phyloP scores from a whole-genome alignment of 2,113 vertebrate species.

The Ranitomeya variabilis region DNA sequence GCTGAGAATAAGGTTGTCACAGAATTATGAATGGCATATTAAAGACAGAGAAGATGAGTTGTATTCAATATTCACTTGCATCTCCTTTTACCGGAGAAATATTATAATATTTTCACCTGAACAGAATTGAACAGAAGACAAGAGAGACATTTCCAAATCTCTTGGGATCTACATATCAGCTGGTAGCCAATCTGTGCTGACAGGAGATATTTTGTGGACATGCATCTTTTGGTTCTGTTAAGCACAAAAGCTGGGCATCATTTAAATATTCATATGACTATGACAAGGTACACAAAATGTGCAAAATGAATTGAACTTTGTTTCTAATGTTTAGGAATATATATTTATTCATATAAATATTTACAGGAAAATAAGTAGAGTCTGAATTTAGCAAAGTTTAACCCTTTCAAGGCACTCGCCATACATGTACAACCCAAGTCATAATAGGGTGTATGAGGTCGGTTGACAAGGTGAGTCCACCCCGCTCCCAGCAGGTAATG shows the following conservation, averaged over 20 bases:
- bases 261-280: neutral
- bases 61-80: neutral
- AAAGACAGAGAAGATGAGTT: neutral
- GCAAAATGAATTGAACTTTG: neutral
- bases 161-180: constrained; percentile 5
- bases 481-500: no score
- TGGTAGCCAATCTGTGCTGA: neutral
- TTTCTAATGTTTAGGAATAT: neutral
- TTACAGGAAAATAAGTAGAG: neutral
- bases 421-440: no score
- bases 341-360: neutral
- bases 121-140: neutral
- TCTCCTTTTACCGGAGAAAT: neutral
- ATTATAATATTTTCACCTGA: constrained; percentile 14
- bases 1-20: neutral
- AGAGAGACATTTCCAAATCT: neutral
- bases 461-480: no score
- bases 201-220: neutral
- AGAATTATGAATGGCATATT: neutral
- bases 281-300: neutral
- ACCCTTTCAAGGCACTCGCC: neutral
- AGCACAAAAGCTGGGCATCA: neutral
- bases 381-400: no score
- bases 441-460: no score
- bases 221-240: neutral